Percentiles rank a stretch among this genome's conserved stretches.
phyloP scores from a whole-genome alignment of 2,888 invertebrate species.

The Idaea biselata region DNA sequence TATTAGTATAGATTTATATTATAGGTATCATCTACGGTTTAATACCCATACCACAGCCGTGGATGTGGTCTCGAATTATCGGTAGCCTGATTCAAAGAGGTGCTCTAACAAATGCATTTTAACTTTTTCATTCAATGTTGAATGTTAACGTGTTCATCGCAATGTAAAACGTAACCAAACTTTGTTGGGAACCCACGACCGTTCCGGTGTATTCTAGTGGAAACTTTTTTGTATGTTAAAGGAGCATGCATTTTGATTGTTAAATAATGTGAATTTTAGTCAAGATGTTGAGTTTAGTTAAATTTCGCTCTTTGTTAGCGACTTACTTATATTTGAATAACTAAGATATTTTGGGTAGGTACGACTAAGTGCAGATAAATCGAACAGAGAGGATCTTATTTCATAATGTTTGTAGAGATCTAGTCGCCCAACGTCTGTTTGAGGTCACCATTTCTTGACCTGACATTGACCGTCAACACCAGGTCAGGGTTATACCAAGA shows the following conservation, averaged over 20 bases:
- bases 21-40: too few relatives aligned
- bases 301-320: not conserved
- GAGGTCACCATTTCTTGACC: too few relatives aligned
- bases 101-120: constrained; percentile 22
- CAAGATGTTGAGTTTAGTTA: constrained; percentile 6
- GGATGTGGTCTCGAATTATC: not conserved
- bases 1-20: too few relatives aligned
- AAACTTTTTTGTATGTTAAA: constrained; percentile 22
- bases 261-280: constrained; percentile 17
- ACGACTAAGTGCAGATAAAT: too few relatives aligned
- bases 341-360: not conserved
- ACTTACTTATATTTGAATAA: not conserved
- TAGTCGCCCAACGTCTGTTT: too few relatives aligned
- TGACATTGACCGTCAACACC: too few relatives aligned
- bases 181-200: constrained; percentile 17
- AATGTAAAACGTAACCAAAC: constrained; percentile 19
- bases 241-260: constrained; percentile 29
- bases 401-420: not conserved
- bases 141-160: constrained; percentile 25
- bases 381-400: too few relatives aligned
- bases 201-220: constrained; percentile 17
- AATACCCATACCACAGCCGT: too few relatives aligned
- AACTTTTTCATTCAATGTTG: constrained; percentile 26
- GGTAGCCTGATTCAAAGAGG: constrained; percentile 14
- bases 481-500: too few relatives aligned